A percentile compares a stretch with the other conserved stretches of the same genome.
phyloP scores from a whole-genome alignment of 2,888 invertebrate species.

The Agriopis aurantiaria region DNA sequence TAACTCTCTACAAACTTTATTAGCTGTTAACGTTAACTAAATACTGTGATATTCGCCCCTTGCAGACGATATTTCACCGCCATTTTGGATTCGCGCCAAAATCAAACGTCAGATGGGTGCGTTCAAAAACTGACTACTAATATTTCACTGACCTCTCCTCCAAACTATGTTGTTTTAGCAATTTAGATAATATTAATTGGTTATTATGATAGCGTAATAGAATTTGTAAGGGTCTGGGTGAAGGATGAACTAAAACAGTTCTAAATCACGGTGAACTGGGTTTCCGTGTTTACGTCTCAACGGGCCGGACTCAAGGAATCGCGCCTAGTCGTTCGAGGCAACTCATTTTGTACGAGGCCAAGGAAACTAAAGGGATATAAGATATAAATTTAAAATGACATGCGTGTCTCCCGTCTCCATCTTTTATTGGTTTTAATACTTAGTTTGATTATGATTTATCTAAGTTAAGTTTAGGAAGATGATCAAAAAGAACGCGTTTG shows the following conservation, averaged over 20 bases:
- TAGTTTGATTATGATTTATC: too few relatives aligned
- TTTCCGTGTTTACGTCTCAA: constrained; percentile 28
- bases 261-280: constrained; percentile 12
- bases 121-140: constrained; percentile 15
- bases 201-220: constrained; percentile 35
- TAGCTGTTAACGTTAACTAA: constrained; percentile 29
- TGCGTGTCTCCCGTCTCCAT: too few relatives aligned
- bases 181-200: constrained; percentile 46
- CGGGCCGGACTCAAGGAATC: background rate
- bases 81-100: constrained; percentile 46
- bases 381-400: too few relatives aligned
- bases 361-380: background rate
- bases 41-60: constrained; percentile 19
- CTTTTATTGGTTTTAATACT: too few relatives aligned
- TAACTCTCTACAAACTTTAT: constrained; percentile 28
- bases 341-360: background rate
- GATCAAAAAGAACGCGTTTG: too few relatives aligned
- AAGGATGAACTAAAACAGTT: constrained; percentile 30
- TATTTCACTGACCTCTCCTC: constrained; percentile 32
- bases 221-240: constrained; percentile 25
- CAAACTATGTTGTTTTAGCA: constrained; percentile 36
- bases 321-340: too few relatives aligned
- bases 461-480: too few relatives aligned
- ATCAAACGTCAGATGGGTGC: constrained; percentile 44
- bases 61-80: constrained; percentile 32